Percentiles rank a stretch among this genome's conserved stretches.
These are phyloP conservation scores for Prosopocoilus inquinatus DNA, from an alignment of 2,888 invertebrate species.

Conservation along the genomic window DNA sequence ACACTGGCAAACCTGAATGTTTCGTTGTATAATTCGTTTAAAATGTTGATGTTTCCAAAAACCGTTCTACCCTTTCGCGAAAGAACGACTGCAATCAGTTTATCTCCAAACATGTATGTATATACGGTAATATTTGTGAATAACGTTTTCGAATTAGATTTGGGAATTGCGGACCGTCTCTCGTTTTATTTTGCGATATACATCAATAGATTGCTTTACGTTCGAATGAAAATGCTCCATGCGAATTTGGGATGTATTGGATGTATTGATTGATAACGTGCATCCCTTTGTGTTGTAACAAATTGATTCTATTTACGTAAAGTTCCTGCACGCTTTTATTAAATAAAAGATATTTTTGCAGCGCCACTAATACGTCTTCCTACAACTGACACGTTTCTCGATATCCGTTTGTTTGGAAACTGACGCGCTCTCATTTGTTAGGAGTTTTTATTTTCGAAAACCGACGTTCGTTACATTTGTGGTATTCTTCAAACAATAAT, in stretches of 20 bases:
- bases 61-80: no score
- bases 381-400: no score
- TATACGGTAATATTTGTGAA: conserved; percentile 3
- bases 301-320: conserved; percentile 11
- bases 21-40: no score
- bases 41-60: no score
- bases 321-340: conserved; percentile 4
- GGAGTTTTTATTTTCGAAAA: no score
- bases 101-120: background rate
- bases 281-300: conserved; percentile 11
- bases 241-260: conserved; percentile 9
- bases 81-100: conserved; percentile 2
- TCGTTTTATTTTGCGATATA: conserved; percentile 14
- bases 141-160: conserved; percentile 12
- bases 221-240: background rate
- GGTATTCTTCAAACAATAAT: no score
- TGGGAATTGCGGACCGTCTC: conserved; percentile 11
- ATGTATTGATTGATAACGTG: conserved; percentile 17
- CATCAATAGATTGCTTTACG: conserved; percentile 6
- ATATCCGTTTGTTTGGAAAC: no score
- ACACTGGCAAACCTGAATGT: no score
- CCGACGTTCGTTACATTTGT: no score
- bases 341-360: conserved; percentile 5
- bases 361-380: no score
- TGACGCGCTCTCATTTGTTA: no score